phyloP scores from a whole-genome alignment of 2,797 vertebrate genomes.

The Lutjanus campechanus region DNA sequence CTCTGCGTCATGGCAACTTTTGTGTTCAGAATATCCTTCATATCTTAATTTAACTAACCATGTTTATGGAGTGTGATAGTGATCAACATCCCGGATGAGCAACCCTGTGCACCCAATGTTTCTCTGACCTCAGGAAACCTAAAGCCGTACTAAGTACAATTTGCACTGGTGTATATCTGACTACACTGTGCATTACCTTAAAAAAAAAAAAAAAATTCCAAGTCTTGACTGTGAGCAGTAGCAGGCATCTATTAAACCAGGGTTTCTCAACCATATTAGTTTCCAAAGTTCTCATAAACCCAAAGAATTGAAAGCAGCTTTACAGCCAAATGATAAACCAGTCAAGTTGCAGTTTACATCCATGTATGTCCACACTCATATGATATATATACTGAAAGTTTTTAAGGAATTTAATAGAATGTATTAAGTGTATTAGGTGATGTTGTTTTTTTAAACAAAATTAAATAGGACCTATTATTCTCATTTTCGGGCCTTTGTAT shows the following conservation, averaged over 20 bases:
- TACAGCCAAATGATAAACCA: no score
- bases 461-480: no score
- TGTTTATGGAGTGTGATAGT: slow-evolving; percentile 61
- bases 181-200: slow-evolving; percentile 3
- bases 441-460: no score
- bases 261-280: neutral
- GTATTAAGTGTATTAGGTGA: no score
- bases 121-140: slow-evolving; percentile 64
- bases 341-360: no score
- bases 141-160: slow-evolving; percentile 46
- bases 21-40: slow-evolving; percentile 32
- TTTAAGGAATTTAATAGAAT: no score
- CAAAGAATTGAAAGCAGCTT: no score
- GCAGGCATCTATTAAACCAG: neutral
- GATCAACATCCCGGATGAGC: slow-evolving; percentile 43
- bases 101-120: slow-evolving; percentile 28
- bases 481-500: no score
- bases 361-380: no score
- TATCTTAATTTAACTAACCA: slow-evolving; percentile 51
- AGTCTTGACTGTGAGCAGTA: neutral
- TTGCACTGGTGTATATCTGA: slow-evolving; percentile 24
- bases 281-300: neutral
- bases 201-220: neutral
- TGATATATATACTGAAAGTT: no score
- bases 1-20: slow-evolving; percentile 61